Evolutionary conservation across 2,888 invertebrate genomes (phyloP), one percentile per base, ranked within the genome.

Genomic region (Diplolepis rosae): DNA sequence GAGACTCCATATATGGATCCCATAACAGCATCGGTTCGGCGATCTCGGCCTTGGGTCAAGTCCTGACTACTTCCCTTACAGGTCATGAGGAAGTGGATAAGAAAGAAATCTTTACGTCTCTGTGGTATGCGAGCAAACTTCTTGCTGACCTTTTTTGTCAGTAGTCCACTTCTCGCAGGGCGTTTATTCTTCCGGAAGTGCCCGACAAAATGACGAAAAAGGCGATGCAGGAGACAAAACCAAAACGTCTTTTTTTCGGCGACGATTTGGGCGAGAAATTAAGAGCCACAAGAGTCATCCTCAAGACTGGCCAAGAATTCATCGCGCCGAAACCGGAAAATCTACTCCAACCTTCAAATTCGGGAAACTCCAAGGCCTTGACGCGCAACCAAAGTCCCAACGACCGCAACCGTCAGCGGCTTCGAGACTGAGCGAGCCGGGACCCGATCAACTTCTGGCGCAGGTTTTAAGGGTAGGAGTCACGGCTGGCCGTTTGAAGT

Each of bases 11-110:
- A n/a, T n/a, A n/a, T n/a, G n/a, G n/a, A n/a, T n/a, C 74, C 0
- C 74, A 77, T 15, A 11, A 65, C 6, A 52, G 54, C 9, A 32
- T 71, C 7, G 70, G 71, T 1, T 52, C 72, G 4, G 74, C 70
- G 1, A 28, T 77, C 54, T 45, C 65, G 4, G 70, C 74, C 0
- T 18, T 77, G 13, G 74, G 56, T 6, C 4, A 4, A 4, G 30
- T 6, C 30, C 6, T 30, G 6, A 4, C 30, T 5, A 30, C 30
- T 30, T n/a, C n/a, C n/a, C n/a, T n/a, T n/a, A n/a, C n/a, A n/a
- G n/a, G n/a, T n/a, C n/a, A n/a, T n/a, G 30, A 30, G 30, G 6
- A 4, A 6, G 30, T 30, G 30, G 4, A 4, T 30, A 6, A 30
- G 4, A 6, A 30, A 30, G 30, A 4, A 4, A 30, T 30, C 4